phyloP scores from a whole-genome alignment of 2,888 invertebrate genomes.

The Apamea epomidion region DNA sequence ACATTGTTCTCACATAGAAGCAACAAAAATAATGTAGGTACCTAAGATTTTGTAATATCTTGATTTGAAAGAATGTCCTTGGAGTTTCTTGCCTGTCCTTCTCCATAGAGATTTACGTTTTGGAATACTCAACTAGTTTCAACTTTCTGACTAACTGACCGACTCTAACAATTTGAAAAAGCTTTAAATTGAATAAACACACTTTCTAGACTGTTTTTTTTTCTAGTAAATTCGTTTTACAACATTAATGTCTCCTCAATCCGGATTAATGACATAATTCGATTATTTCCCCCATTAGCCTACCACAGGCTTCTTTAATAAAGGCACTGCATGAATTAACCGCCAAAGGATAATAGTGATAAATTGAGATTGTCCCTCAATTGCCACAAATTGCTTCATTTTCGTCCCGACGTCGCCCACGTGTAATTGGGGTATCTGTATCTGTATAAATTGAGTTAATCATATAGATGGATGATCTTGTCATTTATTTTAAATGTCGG shows the following conservation, averaged over 20 bases:
- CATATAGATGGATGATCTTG: constrained; percentile 50
- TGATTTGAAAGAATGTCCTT: neutral
- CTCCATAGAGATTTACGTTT: neutral
- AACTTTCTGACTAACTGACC: neutral
- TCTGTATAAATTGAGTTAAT: constrained; percentile 57
- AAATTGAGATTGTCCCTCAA: constrained; percentile 80
- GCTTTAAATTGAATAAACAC: neutral
- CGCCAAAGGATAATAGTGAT: constrained; percentile 74
- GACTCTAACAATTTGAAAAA: neutral
- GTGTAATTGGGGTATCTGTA: constrained; percentile 74
- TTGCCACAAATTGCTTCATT: constrained; percentile 87
- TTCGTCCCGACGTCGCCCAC: constrained; percentile 70
- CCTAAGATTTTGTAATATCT: neutral
- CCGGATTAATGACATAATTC: constrained; percentile 48
- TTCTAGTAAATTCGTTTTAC: constrained; percentile 11
- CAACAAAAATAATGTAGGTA: neutral
- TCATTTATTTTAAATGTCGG: constrained; percentile 59
- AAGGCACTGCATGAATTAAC: constrained; percentile 49
- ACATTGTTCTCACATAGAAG: neutral
- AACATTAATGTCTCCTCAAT: constrained; percentile 25
- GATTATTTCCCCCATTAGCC: constrained; percentile 51
- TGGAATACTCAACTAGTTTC: neutral
- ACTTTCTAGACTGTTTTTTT: neutral
- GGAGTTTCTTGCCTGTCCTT: neutral
- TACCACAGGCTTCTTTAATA: constrained; percentile 47